These are phyloP conservation scores for Sebastes nivosus DNA, from an alignment of 2,797 vertebrate species.

Conservation along the genomic window DNA sequence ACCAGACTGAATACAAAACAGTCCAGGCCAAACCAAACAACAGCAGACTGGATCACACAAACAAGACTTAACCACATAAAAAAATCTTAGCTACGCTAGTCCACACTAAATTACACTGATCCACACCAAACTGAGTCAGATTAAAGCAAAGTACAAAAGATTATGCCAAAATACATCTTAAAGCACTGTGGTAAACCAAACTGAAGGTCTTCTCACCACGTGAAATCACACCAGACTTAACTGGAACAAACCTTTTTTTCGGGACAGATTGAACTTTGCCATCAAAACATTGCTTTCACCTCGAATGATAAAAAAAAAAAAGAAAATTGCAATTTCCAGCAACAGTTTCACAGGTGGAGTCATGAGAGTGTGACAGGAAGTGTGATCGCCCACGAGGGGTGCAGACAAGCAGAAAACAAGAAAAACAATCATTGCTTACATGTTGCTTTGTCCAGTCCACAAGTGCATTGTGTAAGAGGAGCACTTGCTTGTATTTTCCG, in stretches of 20 bases:
- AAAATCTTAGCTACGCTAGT: background rate
- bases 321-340: background rate
- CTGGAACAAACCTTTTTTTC: background rate
- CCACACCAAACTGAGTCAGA: background rate
- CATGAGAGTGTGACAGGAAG: background rate
- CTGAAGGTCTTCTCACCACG: background rate
- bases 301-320: background rate
- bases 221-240: background rate
- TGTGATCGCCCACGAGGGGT: background rate
- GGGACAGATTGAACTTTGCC: background rate
- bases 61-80: background rate
- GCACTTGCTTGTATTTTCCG: background rate
- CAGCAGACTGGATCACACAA: background rate
- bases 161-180: background rate
- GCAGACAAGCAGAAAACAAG: background rate
- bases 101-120: background rate
- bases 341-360: background rate
- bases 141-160: background rate
- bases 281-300: background rate
- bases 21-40: background rate
- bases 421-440: background rate
- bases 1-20: background rate
- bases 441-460: background rate
- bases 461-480: background rate
- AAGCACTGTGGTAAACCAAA: background rate